Evolutionary conservation across 2,797 vertebrate species (phyloP).

Genomic region (Fringilla coelebs): DNA sequence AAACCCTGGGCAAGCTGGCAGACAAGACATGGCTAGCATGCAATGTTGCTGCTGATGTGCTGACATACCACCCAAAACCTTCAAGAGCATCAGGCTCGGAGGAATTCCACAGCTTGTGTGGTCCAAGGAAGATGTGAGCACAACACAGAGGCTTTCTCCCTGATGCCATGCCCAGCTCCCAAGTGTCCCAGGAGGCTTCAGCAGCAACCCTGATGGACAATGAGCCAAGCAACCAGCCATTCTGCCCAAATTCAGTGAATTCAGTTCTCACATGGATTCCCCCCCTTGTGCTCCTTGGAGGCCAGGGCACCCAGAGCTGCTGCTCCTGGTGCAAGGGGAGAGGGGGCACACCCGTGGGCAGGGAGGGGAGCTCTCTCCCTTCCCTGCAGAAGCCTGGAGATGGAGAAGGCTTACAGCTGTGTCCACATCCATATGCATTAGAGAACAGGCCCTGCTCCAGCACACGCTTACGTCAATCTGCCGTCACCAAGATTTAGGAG

Average conservation of each 20-base stretch:
- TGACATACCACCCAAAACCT: neutral
- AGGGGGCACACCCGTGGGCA: neutral
- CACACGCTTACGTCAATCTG: slow-evolving; percentile 52
- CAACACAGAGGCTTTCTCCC: neutral
- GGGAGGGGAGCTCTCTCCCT: neutral
- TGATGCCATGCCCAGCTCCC: neutral
- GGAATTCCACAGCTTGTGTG: neutral
- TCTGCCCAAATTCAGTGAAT: neutral
- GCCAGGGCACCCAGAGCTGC: rapidly evolving
- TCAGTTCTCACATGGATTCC: neutral
- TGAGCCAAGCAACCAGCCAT: neutral
- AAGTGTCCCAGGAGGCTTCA: neutral
- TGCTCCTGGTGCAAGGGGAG: neutral
- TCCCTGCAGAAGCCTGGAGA: slow-evolving; percentile 9
- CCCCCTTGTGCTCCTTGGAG: neutral
- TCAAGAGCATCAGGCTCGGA: neutral
- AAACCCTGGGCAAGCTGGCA: neutral
- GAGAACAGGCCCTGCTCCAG: slow-evolving; percentile 60
- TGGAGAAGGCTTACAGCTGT: slow-evolving; percentile 49
- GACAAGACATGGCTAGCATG: rapidly evolving
- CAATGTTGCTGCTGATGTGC: neutral
- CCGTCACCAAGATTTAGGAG: slow-evolving; percentile 46
- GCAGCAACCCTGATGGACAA: neutral
- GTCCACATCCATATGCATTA: slow-evolving; percentile 51
- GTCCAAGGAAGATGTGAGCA: too few relatives aligned